Conservation (phyloP, 1,140 invertebrate species). For the Grapholita molesta region DNA sequence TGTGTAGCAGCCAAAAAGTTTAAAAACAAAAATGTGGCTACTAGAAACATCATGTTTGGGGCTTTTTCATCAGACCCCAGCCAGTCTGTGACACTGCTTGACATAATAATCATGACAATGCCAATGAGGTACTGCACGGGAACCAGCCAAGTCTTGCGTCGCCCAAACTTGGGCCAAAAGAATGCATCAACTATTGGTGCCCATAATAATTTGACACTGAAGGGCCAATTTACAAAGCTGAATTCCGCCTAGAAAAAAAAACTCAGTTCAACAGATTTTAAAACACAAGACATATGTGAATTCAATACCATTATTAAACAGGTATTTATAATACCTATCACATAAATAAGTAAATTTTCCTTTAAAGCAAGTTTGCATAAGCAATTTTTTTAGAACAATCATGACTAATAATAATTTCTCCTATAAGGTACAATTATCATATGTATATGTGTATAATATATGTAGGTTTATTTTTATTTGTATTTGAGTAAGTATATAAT, state of each 20-base stretch:
- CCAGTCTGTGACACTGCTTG: slow-evolving; percentile 85
- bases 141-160: slow-evolving; percentile 98
- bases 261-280: slow-evolving; percentile 8
- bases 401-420: too few species aligned
- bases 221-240: slow-evolving; percentile 99
- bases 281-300: neutral
- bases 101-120: slow-evolving; percentile 91
- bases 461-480: too few species aligned
- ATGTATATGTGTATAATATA: too few species aligned
- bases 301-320: too few species aligned
- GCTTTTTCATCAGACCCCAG: slow-evolving; percentile 81
- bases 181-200: slow-evolving; percentile 98
- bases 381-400: too few species aligned
- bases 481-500: too few species aligned
- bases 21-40: slow-evolving; percentile 92
- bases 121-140: slow-evolving; percentile 92
- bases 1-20: slow-evolving; percentile 99
- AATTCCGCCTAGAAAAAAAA: slow-evolving; percentile 93
- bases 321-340: too few species aligned
- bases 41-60: slow-evolving; percentile 91
- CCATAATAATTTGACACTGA: slow-evolving; percentile 98
- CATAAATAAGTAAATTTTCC: too few species aligned
- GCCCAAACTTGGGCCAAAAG: slow-evolving; percentile 89
- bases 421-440: too few species aligned
- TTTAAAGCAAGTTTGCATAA: too few species aligned